Conservation (phyloP, 2,797 vertebrate genomes). For the Allobates femoralis region DNA sequence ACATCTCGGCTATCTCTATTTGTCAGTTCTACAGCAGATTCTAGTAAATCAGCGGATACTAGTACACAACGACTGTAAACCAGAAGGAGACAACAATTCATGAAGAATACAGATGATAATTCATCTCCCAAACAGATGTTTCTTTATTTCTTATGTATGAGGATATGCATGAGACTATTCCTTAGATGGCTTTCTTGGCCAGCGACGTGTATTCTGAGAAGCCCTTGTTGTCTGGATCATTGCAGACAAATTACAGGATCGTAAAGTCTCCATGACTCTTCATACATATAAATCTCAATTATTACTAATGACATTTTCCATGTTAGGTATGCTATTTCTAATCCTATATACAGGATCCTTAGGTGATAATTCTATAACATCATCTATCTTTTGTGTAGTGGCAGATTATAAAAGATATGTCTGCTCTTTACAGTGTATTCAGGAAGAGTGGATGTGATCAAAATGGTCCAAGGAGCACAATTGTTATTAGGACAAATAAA, state of each 20-base stretch:
- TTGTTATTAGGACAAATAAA: no score
- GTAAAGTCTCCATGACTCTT: neutral
- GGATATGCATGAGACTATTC: conserved; percentile 36
- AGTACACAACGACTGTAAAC: conserved; percentile 42
- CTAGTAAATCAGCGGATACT: conserved; percentile 52
- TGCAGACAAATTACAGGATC: conserved; percentile 14
- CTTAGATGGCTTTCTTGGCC: conserved; percentile 36
- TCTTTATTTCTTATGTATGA: conserved; percentile 57
- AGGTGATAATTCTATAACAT: neutral
- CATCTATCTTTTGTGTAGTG: neutral
- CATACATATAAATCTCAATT: neutral
- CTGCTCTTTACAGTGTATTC: neutral
- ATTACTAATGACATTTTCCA: neutral
- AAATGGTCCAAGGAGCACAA: no score
- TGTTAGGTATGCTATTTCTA: neutral
- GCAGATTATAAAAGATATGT: neutral
- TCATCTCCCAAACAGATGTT: conserved; percentile 57
- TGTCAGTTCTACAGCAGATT: conserved; percentile 50
- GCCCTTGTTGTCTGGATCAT: neutral
- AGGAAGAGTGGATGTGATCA: neutral
- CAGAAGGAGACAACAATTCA: conserved; percentile 43
- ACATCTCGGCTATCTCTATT: conserved; percentile 48
- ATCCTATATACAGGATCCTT: neutral
- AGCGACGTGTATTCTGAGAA: conserved; percentile 11
- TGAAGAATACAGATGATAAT: conserved; percentile 52